Conservation (phyloP, 2,888 invertebrate genomes). For the Xestia c-nigrum region DNA sequence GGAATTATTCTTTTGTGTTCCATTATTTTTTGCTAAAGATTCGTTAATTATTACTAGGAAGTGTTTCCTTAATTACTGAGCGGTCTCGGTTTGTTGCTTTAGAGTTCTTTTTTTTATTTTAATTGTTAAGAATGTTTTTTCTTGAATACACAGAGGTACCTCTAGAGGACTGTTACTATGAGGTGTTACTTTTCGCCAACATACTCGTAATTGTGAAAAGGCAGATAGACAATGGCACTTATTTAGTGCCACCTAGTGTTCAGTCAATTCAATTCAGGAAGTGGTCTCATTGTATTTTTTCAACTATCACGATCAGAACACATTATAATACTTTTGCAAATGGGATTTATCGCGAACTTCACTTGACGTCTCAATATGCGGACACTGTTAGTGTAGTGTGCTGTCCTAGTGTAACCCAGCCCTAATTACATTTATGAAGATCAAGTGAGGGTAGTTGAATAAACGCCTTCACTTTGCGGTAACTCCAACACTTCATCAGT, state of each 20-base stretch:
- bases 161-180: not conserved
- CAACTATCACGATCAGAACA: no score
- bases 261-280: no score
- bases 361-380: no score
- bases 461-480: no score
- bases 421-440: no score
- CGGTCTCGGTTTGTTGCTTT: not conserved
- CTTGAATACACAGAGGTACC: not conserved
- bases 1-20: conserved; percentile 23
- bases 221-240: not conserved
- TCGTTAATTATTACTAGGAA: conserved; percentile 26
- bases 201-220: no score
- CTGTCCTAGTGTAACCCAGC: no score
- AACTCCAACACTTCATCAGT: no score
- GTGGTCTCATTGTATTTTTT: not conserved
- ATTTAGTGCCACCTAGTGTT: not conserved
- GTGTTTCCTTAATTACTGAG: conserved; percentile 13
- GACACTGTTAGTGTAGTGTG: no score
- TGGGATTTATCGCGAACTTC: no score
- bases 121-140: not conserved
- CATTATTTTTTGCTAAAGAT: conserved; percentile 11
- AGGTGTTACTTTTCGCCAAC: not conserved
- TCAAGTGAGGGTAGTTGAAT: no score
- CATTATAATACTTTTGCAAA: no score
- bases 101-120: not conserved